Evolutionary conservation across 2,113 vertebrate genomes (phyloP).

Genomic region (Ranitomeya imitator): DNA sequence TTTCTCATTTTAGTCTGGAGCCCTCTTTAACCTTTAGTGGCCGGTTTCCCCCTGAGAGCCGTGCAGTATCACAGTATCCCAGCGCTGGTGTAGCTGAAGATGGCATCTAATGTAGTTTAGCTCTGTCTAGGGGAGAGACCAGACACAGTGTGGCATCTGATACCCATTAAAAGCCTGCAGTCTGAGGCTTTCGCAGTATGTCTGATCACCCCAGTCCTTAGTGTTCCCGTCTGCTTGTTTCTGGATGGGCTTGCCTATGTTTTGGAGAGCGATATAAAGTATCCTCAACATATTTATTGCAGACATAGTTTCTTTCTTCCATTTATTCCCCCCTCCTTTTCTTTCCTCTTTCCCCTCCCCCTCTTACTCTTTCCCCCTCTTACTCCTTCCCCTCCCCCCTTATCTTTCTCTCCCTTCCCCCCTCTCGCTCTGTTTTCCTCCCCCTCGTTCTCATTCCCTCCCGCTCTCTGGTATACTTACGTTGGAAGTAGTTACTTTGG

Average conservation of each 20-base stretch:
- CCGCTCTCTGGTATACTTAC: neutral
- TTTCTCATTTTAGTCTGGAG: neutral
- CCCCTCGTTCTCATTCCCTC: neutral
- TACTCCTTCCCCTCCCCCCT: neutral
- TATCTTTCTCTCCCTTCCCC: neutral
- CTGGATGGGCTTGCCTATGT: neutral
- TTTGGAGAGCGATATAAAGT: neutral
- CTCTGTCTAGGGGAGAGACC: neutral
- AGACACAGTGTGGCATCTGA: neutral
- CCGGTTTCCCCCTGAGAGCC: neutral
- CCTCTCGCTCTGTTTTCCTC: neutral
- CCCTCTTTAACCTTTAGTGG: neutral
- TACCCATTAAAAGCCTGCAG: neutral
- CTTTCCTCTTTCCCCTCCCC: neutral
- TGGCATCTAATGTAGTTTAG: neutral
- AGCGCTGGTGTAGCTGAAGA: neutral
- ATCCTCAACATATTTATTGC: neutral
- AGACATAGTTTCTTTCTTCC: neutral
- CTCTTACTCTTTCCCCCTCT: neutral
- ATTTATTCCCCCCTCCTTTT: neutral
- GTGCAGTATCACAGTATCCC: neutral
- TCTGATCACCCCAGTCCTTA: neutral
- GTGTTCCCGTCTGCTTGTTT: neutral
- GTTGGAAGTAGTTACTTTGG: slow-evolving; percentile 12
- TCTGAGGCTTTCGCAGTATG: neutral